Evolutionary conservation across 2,888 invertebrate genomes (phyloP).

Genomic region (Ophioninae sp.): DNA sequence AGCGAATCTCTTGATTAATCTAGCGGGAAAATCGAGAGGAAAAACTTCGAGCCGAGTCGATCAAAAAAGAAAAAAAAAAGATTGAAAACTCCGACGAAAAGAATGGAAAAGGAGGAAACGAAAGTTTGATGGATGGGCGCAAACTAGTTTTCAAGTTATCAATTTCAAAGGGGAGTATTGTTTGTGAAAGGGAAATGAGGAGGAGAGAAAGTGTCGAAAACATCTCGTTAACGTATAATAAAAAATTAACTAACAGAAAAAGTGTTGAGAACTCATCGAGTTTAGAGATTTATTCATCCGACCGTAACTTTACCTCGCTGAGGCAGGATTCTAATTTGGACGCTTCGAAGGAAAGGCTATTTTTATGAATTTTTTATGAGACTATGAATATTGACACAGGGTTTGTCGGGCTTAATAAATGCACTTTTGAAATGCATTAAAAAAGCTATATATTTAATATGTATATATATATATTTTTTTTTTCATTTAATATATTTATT

Average conservation of each 20-base stretch:
- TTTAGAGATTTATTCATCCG: slow-evolving; percentile 5
- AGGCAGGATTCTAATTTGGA: not conserved
- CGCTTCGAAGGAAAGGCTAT: not conserved
- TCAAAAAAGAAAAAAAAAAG: slow-evolving; percentile 1
- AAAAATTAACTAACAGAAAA: not conserved
- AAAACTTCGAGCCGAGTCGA: slow-evolving; percentile 21
- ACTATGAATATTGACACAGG: too few species aligned
- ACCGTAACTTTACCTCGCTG: slow-evolving; percentile 21
- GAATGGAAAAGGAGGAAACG: not conserved
- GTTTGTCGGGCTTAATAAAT: too few species aligned
- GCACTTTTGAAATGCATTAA: too few species aligned
- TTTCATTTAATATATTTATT: too few species aligned
- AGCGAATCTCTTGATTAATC: slow-evolving; percentile 30
- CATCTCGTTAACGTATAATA: not conserved
- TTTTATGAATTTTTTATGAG: too few species aligned
- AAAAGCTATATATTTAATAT: too few species aligned
- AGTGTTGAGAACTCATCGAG: slow-evolving; percentile 2
- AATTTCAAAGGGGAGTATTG: slow-evolving; percentile 1
- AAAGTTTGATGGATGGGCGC: slow-evolving; percentile 8
- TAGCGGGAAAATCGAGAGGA: slow-evolving; percentile 4
- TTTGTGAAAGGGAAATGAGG: slow-evolving; percentile 12
- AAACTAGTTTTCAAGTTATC: slow-evolving; percentile 39
- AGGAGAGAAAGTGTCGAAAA: slow-evolving; percentile 20
- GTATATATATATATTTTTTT: too few species aligned
- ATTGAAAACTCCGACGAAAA: not conserved